Conservation (phyloP, 2,113 vertebrate species). For the Lepus timidus region DNA sequence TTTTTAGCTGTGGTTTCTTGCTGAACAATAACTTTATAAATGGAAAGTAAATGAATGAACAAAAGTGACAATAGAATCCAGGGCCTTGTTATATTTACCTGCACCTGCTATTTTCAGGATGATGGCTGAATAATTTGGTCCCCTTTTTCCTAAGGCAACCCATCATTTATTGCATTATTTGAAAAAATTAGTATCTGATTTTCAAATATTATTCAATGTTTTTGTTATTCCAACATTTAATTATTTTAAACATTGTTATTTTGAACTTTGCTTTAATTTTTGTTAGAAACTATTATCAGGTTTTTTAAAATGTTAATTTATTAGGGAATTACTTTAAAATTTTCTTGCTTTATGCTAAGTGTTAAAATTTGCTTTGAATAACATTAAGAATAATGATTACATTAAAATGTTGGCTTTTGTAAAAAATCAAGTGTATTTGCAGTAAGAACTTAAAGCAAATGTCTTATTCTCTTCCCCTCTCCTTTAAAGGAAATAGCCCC, state of each 20-base stretch:
- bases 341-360: background rate
- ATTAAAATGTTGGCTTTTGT: background rate
- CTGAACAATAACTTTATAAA: background rate
- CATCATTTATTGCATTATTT: background rate
- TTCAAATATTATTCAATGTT: background rate
- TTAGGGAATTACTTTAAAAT: background rate
- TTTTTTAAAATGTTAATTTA: conserved; percentile 22
- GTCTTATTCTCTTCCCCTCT: background rate
- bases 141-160: background rate
- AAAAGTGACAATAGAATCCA: background rate
- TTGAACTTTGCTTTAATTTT: conserved; percentile 3
- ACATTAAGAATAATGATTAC: background rate
- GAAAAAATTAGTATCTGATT: background rate
- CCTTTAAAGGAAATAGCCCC: background rate
- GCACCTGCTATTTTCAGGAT: background rate
- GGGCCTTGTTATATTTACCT: background rate
- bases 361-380: background rate
- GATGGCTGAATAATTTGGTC: background rate
- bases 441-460: background rate
- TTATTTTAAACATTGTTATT: background rate
- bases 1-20: background rate
- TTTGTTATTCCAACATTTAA: background rate
- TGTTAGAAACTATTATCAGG: background rate
- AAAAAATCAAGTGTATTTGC: background rate
- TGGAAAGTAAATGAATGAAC: background rate